Percentiles rank a stretch among this genome's conserved stretches.
Conservation (phyloP, 2,797 vertebrate species). For the Allobates femoralis region DNA sequence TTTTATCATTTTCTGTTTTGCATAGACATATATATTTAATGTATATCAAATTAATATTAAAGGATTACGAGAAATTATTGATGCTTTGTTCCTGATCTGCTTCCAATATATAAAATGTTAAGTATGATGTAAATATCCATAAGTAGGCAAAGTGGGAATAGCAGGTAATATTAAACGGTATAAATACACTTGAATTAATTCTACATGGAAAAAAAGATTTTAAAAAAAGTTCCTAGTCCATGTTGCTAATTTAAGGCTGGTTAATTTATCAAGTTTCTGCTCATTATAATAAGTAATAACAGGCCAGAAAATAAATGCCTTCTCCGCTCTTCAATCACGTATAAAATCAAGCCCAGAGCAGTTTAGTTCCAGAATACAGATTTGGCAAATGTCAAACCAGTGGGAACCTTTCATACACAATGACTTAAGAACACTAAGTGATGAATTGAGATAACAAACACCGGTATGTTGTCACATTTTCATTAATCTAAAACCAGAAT, state of each 20-base stretch:
- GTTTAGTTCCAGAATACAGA: slow-evolving; percentile 65
- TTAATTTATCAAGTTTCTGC: slow-evolving; percentile 71
- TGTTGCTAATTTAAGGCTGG: slow-evolving; percentile 63
- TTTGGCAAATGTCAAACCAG: slow-evolving; percentile 66
- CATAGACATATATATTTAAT: slow-evolving; percentile 44
- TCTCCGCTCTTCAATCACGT: slow-evolving; percentile 69
- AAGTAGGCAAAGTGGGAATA: slow-evolving; percentile 17
- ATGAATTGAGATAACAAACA: slow-evolving; percentile 58
- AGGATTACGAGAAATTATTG: slow-evolving; percentile 15
- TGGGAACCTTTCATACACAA: slow-evolving; percentile 67
- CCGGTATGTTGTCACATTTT: slow-evolving; percentile 45
- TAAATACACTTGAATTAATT: slow-evolving; percentile 42
- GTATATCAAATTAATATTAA: slow-evolving; percentile 45
- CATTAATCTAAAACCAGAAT: slow-evolving; percentile 36
- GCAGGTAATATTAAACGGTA: slow-evolving; percentile 1
- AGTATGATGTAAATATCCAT: slow-evolving; percentile 14
- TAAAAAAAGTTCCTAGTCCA: neutral
- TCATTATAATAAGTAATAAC: slow-evolving; percentile 70
- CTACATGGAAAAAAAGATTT: neutral
- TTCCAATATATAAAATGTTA: slow-evolving; percentile 13
- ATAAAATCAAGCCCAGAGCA: slow-evolving; percentile 67
- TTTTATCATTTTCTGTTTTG: slow-evolving; percentile 7
- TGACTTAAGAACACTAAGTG: slow-evolving; percentile 53
- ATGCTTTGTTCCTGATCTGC: neutral
- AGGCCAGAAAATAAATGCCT: slow-evolving; percentile 65